Conservation (phyloP, 2,888 invertebrate species). For the Monopis laevigella region DNA sequence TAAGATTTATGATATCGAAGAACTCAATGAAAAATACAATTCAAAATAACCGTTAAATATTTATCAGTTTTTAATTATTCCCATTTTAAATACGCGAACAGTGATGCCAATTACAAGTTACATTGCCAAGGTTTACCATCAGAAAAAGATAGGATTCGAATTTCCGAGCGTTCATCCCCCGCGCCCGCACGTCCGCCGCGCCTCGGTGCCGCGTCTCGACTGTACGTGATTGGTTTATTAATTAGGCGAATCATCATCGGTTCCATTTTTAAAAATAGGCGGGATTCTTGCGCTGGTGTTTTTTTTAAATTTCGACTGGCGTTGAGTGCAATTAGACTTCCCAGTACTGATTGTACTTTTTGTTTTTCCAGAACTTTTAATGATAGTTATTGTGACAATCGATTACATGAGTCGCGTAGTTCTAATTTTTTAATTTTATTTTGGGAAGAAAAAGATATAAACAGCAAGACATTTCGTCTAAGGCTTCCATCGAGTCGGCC, state of each 20-base stretch:
- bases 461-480: too few species aligned
- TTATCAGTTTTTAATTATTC: too few species aligned
- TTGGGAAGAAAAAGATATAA: too few species aligned
- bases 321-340: constrained; percentile 62
- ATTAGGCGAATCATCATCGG: constrained; percentile 63
- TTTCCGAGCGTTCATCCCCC: constrained; percentile 63
- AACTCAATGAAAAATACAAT: too few species aligned
- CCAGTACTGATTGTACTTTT: constrained; percentile 27
- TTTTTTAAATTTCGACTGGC: constrained; percentile 60
- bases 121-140: constrained; percentile 54
- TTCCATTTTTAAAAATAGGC: constrained; percentile 65
- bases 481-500: too few species aligned
- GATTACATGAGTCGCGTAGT: too few species aligned
- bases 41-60: too few species aligned
- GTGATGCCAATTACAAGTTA: constrained; percentile 62
- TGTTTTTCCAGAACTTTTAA: too few species aligned
- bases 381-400: too few species aligned
- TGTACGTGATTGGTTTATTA: constrained; percentile 69
- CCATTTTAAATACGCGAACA: too few species aligned
- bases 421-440: too few species aligned
- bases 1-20: too few species aligned
- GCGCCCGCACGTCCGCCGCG: constrained; percentile 64
- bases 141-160: constrained; percentile 64
- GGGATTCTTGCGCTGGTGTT: constrained; percentile 62
- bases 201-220: constrained; percentile 64